These are phyloP conservation scores for Drosophila anceps DNA, from an alignment of 2,888 invertebrate species.

Conservation along the genomic window DNA sequence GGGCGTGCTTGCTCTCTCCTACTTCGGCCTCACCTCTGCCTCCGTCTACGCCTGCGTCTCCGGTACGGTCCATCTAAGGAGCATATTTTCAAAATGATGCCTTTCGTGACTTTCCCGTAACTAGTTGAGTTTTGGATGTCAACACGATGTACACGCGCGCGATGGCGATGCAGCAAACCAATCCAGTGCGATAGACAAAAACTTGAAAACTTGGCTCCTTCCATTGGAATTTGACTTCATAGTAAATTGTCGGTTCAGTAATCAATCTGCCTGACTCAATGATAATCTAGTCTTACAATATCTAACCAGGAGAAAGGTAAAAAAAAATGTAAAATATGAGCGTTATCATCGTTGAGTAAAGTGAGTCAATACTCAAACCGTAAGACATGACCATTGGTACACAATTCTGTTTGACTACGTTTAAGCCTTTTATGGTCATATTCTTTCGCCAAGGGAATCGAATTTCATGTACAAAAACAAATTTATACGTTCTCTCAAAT, in stretches of 20 bases:
- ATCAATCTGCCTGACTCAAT: conserved; percentile 24
- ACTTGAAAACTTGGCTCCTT: conserved; percentile 18
- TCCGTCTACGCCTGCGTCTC: conserved; percentile 39
- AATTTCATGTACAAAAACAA: conserved; percentile 83
- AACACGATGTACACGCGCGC: conserved; percentile 81
- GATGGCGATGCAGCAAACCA: conserved; percentile 45
- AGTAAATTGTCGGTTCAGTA: background rate
- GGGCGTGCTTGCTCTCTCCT: conserved; percentile 64
- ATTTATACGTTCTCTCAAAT: conserved; percentile 40
- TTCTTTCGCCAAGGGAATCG: conserved; percentile 82
- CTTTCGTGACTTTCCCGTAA: conserved; percentile 79
- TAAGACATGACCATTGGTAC: background rate
- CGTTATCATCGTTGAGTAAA: background rate
- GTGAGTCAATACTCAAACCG: background rate
- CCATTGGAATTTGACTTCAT: conserved; percentile 9
- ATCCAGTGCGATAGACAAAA: conserved; percentile 39
- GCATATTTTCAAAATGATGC: conserved; percentile 83
- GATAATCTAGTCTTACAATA: background rate
- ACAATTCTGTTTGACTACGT: conserved; percentile 20
- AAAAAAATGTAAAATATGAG: background rate
- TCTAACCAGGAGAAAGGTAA: background rate
- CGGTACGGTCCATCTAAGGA: conserved; percentile 84
- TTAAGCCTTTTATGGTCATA: conserved; percentile 82
- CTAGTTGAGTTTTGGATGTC: conserved; percentile 86
- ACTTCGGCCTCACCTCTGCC: conserved; percentile 18